Base-by-base conservation (phyloP, 2,797 vertebrate genomes). In the Pangasius djambal region DNA sequence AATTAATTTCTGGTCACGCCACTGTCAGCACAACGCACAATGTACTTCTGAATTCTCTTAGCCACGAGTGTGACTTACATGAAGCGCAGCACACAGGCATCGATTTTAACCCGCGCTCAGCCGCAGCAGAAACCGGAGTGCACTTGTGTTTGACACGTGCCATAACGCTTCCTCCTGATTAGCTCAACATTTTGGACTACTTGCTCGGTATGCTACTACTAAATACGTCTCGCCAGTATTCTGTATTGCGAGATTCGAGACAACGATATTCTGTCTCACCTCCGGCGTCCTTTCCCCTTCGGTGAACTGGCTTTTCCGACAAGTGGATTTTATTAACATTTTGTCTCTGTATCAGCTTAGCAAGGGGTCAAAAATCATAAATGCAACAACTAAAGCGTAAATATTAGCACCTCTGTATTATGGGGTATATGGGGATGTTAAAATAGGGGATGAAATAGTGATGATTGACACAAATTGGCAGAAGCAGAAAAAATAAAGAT, bases 351-450 rank as follows among this genome's bases (percentile, higher is more conserved):
- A 81, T 50, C 75, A 78, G 75, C 6, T 52, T 55, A 25, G 9
- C 81, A 44, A 83, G 81, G 37, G 57, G 81, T n/a, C 57, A 44
- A 63, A 63, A 83, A 44, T 83, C 37, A 40, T 15, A 40, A 34
- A 34, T 57, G n/a, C 52, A 20, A 57, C 4, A 16, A 55, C 50
- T 34, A 20, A 79, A 57, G n/a, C 4, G 1, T 55, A 79, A 28
- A 40, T 61, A 61, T 8, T 40, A 55, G 31, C 78, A 81, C 55
- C 52, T 59, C 31, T 37, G 18, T 52, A 52, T 78, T n/a, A 78
- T 78, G 48, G 2, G 2, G 6, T 52, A 78, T 78, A 31, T 31
- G 6, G 40, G 75, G n/a, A 50, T 77, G 74, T 77, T 55, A 31
- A 75, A 75, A 74, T 25, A 16, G n/a, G 34, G 18, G 31, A 37